phyloP scores from a whole-genome alignment of 1,140 invertebrate species.

The Megathymus violae region DNA sequence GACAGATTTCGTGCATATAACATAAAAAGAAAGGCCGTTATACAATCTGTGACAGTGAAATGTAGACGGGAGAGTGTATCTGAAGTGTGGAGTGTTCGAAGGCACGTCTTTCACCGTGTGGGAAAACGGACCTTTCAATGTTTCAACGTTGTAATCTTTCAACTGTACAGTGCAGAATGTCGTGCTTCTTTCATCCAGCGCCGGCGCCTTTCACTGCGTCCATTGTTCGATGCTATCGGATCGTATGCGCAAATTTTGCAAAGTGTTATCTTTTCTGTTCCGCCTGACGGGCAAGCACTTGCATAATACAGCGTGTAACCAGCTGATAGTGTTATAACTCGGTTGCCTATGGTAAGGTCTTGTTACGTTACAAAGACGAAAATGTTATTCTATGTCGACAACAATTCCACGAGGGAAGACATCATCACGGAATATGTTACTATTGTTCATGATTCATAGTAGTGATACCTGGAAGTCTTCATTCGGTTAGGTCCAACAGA shows the following conservation, averaged over 20 bases:
- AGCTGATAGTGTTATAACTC: too few species aligned
- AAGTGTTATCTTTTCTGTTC: conserved; percentile 12
- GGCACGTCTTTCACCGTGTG: conserved; percentile 15
- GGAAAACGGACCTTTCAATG: conserved; percentile 3
- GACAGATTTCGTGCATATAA: neutral
- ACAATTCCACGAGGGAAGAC: too few species aligned
- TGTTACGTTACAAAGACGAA: neutral
- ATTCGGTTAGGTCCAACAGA: too few species aligned
- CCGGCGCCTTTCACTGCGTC: conserved; percentile 38
- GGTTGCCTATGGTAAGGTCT: neutral
- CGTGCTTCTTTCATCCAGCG: conserved; percentile 5
- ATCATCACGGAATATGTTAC: too few species aligned
- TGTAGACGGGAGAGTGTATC: conserved; percentile 14
- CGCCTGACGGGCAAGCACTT: neutral
- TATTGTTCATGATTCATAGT: too few species aligned
- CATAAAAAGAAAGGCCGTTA: conserved; percentile 16
- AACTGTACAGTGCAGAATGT: conserved; percentile 12
- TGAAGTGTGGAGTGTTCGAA: conserved; percentile 2
- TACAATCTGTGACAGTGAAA: conserved; percentile 11
- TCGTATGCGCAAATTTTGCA: conserved; percentile 19
- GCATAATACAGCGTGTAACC: neutral
- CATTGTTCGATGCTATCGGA: conserved; percentile 43
- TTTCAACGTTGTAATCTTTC: conserved; percentile 3
- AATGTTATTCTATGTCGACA: too few species aligned
- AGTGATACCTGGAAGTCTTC: too few species aligned